Conservation (phyloP, 2,888 invertebrate genomes). For the Eupithecia abbreviata region DNA sequence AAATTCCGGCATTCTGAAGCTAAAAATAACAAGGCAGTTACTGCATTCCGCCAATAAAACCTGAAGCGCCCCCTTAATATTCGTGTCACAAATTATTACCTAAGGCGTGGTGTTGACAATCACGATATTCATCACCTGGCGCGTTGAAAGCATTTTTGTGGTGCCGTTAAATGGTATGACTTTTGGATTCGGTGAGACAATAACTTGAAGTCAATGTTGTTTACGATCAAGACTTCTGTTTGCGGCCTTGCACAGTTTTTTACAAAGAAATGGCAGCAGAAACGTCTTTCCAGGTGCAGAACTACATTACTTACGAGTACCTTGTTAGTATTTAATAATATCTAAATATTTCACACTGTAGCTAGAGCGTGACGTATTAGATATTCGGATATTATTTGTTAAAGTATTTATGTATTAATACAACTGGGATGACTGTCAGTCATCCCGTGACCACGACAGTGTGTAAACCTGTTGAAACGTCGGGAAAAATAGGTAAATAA, state of each 20-base stretch:
- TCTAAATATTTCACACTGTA: no score
- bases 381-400: no score
- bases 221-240: neutral
- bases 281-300: neutral
- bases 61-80: constrained; percentile 29
- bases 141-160: constrained; percentile 38
- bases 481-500: no score
- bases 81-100: constrained; percentile 46
- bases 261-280: neutral
- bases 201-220: neutral
- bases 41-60: constrained; percentile 25
- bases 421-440: no score
- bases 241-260: neutral
- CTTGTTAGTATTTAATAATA: no score
- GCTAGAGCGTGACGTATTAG: neutral
- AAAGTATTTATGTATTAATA: no score
- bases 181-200: neutral
- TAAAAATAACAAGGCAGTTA: constrained; percentile 9
- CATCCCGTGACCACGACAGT: no score
- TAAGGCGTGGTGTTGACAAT: constrained; percentile 47
- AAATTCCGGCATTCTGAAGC: constrained; percentile 5
- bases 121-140: constrained; percentile 45
- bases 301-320: no score
- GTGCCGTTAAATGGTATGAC: constrained; percentile 13
- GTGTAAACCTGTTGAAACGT: no score